Conservation (phyloP, 2,797 vertebrate genomes). For the Siniperca obscura region DNA sequence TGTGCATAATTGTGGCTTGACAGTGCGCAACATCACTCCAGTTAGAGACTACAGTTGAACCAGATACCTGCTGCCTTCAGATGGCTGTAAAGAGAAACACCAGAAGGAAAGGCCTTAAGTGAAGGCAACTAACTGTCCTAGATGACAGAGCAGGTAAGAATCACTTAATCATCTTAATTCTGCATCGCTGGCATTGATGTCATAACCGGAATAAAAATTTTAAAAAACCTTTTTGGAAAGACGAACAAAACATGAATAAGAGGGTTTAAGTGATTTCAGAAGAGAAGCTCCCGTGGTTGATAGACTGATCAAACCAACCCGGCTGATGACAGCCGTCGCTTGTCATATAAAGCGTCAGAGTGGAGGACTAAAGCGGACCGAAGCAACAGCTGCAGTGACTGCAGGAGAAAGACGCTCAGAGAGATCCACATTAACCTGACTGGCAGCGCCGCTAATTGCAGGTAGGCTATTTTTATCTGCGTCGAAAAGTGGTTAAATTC, state of each 20-base stretch:
- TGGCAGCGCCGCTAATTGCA: slow-evolving; percentile 15
- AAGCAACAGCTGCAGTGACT: slow-evolving; percentile 57
- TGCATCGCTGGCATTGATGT: too few relatives aligned
- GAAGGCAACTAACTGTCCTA: background rate
- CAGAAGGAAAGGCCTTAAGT: background rate
- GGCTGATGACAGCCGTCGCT: background rate
- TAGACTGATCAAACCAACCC: slow-evolving; percentile 13
- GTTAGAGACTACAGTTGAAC: background rate
- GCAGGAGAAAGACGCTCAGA: slow-evolving; percentile 2
- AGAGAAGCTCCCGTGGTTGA: background rate
- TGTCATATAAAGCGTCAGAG: slow-evolving; percentile 47
- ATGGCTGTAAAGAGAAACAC: background rate
- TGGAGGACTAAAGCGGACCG: slow-evolving; percentile 43
- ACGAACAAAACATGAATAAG: background rate
- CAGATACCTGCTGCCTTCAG: background rate
- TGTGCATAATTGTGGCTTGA: background rate
- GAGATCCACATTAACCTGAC: slow-evolving; percentile 9
- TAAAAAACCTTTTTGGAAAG: background rate
- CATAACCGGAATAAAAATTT: background rate
- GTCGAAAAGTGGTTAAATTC: background rate
- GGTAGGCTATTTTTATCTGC: slow-evolving; percentile 53
- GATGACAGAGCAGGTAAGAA: too few relatives aligned
- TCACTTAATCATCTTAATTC: background rate
- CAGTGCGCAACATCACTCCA: background rate
- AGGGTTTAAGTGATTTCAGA: background rate